Evolutionary conservation across 2,888 invertebrate species (phyloP), one percentile per base, ranked within the genome.

Genomic region (Eledone cirrhosa): DNA sequence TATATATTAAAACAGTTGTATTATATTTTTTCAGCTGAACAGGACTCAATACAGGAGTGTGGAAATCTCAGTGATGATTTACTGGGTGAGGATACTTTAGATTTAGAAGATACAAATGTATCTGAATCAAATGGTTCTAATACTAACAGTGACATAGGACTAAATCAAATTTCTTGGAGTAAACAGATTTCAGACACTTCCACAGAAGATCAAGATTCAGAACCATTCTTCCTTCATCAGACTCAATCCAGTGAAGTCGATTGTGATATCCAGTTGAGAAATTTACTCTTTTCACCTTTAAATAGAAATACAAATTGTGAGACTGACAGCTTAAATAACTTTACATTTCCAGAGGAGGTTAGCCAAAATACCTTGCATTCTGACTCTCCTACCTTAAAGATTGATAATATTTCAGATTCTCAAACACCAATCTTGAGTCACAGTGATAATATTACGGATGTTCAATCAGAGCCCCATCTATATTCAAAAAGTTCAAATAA

Each of bases 161-260:
- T 72, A 13, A 72, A 31, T 72, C 22, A 72, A 19, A 22, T 72
- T 72, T 72, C 72, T 33, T 72, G 72, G 72, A 72, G 72, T 41
- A 72, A 72, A 41, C 31, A 41, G 11, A n/a, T 72, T 2, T 33
- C 33, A 41, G 31, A n/a, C 3, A 72, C 19, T 72, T 13, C 72
- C 29, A 41, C 31, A 29, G 33, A 8, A 67, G 67, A 41, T 4
- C 72, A 72, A 41, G 72, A 72, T 13, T 41, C 41, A 11, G 41
- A 31, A n/a, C 72, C 72, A 22, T 72, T 72, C 11, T 72, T 72
- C 22, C 72, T 72, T 33, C 72, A 72, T 33, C 11, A 33, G 14
- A 8, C 14, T 22, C 41, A 41, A 41, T 41, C 41, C 41, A 41
- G 41, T 41, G 41, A 41, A 41, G 11, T 41, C 11, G 41, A 41